Evolutionary conservation across 2,113 vertebrate genomes (phyloP), one percentile per base, ranked within the genome.

Genomic region (Phylloscopus trochiloides): DNA sequence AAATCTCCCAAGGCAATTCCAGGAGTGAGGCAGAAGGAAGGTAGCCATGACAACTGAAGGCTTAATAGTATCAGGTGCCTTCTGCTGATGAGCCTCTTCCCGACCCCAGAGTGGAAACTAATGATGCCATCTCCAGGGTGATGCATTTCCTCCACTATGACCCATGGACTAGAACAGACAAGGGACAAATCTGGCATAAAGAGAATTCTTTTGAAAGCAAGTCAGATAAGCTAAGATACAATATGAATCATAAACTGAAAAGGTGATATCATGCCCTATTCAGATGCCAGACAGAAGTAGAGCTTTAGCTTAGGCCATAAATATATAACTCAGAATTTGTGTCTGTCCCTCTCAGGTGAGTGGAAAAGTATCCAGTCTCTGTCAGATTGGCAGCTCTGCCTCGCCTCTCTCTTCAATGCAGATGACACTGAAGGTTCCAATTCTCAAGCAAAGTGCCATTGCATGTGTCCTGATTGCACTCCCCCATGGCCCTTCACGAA

Each of bases 21-120:
- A 75, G 0, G 12, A 68, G 61, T 38, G 73, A 95, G 61, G 73
- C 0, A 0, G 91, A 95, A 95, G 72, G 83, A 92, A 96, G 83
- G 91, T 95, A 96, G 92, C 89, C 95, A 95, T 94, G 91, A 95
- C 93, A 95, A 95, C 95, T 94, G 83, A 84, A 92, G 89, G 61
- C 73, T 94, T 95, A 96, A 94, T 95, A 94, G 83, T 92, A 75
- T 94, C 88, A 92, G 57, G 61, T 95, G 52, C 88, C 91, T 97
- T 91, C 73, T 91, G 80, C 86, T 96, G 86, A 87, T 75, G 65
- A 95, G 36, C 38, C 52, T 94, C 67, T 87, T 91, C 93, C 2
- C 0, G 28, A 86, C 48, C 68, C 83, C 40, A 81, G 93, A 92
- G 80, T 78, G 68, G 70, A 96, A 96, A 94, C 50, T 91, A 95